Conservation (phyloP, 2,113 vertebrate genomes). For the Colius striatus region DNA sequence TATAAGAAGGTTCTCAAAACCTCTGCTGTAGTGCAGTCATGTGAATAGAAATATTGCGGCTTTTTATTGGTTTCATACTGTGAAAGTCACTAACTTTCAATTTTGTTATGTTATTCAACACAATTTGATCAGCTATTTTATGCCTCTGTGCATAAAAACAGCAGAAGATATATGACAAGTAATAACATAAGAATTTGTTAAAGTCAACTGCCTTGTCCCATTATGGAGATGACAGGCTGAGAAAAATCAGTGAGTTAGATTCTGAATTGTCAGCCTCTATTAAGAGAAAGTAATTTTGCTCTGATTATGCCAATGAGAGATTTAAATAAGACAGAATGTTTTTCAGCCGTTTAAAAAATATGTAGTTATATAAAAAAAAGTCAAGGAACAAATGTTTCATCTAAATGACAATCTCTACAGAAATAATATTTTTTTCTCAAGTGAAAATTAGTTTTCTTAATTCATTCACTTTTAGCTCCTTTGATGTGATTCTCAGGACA, state of each 20-base stretch:
- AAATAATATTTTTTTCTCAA: neutral
- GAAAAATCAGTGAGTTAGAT: neutral
- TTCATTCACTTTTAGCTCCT: neutral
- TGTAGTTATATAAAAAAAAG: neutral
- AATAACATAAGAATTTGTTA: constrained; percentile 51
- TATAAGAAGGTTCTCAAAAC: constrained; percentile 36
- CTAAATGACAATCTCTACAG: neutral
- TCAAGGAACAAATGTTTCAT: neutral
- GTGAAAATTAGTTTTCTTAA: neutral
- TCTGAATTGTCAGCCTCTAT: neutral
- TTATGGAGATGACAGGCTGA: neutral
- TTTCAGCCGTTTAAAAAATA: neutral
- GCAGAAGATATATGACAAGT: constrained; percentile 9
- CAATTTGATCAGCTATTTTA: constrained; percentile 31
- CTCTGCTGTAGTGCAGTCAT: constrained; percentile 5
- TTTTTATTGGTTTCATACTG: constrained; percentile 56
- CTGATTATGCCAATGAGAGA: neutral
- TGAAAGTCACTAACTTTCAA: constrained; percentile 62
- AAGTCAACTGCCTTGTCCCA: neutral
- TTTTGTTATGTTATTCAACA: constrained; percentile 53
- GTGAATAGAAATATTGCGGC: constrained; percentile 34
- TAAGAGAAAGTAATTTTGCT: constrained; percentile 1
- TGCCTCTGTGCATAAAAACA: neutral
- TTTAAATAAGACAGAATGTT: neutral
- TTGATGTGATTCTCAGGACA: neutral